phyloP scores from a whole-genome alignment of 2,888 invertebrate genomes.

The Apodemia mormo region DNA sequence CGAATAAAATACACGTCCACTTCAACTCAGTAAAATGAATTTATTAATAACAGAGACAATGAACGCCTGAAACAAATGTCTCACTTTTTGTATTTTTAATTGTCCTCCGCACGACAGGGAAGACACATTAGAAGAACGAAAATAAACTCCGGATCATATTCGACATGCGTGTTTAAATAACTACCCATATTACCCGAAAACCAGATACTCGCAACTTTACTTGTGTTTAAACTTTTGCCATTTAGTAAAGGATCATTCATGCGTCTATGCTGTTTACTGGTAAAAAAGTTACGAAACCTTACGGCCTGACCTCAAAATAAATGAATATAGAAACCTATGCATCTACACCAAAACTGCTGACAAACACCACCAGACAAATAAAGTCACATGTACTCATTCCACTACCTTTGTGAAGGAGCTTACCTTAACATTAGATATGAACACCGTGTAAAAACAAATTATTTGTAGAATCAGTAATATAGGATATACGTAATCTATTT shows the following conservation, averaged over 20 bases:
- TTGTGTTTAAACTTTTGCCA: not conserved
- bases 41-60: constrained; percentile 82
- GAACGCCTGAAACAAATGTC: constrained; percentile 80
- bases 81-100: constrained; percentile 81
- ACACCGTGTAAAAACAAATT: no score
- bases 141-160: constrained; percentile 79
- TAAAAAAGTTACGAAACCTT: no score
- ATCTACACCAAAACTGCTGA: no score
- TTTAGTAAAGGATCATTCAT: not conserved
- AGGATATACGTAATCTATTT: no score
- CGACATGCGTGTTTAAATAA: constrained; percentile 49
- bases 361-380: no score
- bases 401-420: no score
- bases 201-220: not conserved
- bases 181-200: constrained; percentile 19
- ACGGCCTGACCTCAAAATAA: no score
- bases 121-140: constrained; percentile 79
- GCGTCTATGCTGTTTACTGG: no score
- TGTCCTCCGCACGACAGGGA: constrained; percentile 77
- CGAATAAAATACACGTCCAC: constrained; percentile 81
- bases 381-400: no score
- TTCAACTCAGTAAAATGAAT: constrained; percentile 81
- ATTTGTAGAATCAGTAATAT: no score
- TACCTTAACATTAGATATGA: no score
- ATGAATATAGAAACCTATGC: no score